A percentile compares a stretch with the other conserved stretches of the same genome.
These are phyloP conservation scores for Trachelus troglodyta DNA, from an alignment of 2,888 invertebrate genomes.

Conservation along the genomic window DNA sequence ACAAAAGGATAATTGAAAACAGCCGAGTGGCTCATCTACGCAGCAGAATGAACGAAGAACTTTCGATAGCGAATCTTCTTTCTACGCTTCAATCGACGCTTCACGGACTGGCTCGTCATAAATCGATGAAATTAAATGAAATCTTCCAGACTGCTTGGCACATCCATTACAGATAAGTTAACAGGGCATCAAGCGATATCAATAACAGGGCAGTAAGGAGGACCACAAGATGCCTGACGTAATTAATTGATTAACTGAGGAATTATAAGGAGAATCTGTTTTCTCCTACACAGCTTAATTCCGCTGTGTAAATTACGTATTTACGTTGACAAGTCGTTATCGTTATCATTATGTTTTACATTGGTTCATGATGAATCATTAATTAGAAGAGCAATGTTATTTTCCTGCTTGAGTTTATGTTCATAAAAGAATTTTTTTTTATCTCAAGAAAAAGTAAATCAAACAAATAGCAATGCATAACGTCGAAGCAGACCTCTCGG, in stretches of 20 bases:
- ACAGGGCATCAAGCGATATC: neutral
- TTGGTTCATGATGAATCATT: neutral
- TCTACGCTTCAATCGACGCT: neutral
- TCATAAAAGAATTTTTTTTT: neutral
- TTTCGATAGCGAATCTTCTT: neutral
- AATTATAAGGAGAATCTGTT: neutral
- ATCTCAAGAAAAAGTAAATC: neutral
- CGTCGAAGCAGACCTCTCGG: neutral
- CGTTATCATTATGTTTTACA: neutral
- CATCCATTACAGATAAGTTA: neutral
- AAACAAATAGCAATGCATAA: neutral
- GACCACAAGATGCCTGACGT: neutral
- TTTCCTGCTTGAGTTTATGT: neutral
- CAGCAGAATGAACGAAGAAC: neutral
- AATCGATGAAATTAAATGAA: neutral
- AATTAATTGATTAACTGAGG: neutral
- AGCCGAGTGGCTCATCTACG: conserved; percentile 9
- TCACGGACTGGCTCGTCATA: neutral
- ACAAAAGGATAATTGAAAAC: neutral
- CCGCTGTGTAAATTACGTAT: neutral
- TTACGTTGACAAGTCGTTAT: neutral
- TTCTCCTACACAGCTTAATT: neutral
- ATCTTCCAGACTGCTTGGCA: neutral
- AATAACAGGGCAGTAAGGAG: neutral
- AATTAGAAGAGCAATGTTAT: neutral